Evolutionary conservation across 2,888 invertebrate species (phyloP), one percentile per base, ranked within the genome.

Genomic region (Netelia melanura): DNA sequence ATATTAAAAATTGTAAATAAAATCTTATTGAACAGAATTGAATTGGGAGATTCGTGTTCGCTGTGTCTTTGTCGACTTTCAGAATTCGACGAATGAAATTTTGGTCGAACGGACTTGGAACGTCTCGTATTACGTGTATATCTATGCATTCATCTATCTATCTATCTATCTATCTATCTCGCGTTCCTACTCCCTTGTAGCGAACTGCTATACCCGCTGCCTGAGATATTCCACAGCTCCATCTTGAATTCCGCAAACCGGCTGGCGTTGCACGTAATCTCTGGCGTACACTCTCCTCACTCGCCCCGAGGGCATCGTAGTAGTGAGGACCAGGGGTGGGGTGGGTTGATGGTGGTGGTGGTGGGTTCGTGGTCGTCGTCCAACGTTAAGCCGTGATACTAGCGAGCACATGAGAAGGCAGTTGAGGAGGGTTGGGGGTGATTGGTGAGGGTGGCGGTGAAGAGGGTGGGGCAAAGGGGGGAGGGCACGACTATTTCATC

Each of bases 201-300:
- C 67, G 61, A 38, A 62, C 25, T 67, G 38, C 52, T 68, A 58
- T 78, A 78, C 62, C 10, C 58, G 43, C 81, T 74, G 80, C 61
- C 14, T 85, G 83, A 85, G 83, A 85, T 83, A 85, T 85, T 83
- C 58, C 80, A 58, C 62, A 72, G 85, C 85, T 83, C 85, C 85
- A 85, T 85, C 83, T 80, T 85, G 85, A 85, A 83, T 85, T 85
- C 83, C 85, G 80, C 85, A 80, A 85, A 85, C 85, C 83, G 85
- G 83, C 85, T 83, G 85, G 85, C 85, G 85, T 85, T 85, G 83
- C 83, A 77, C 85, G 85, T 85, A 85, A 85, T 85, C 85, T 85
- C 83, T 72, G 83, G 83, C 83, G 85, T 85, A 85, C 85, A 80
- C 85, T 85, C 83, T 80, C 72, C 54, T 76, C 83, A 54, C 72